A percentile compares a stretch with the other conserved stretches of the same genome.
Evolutionary conservation across 1,140 invertebrate genomes (phyloP).

Genomic region (Argopecten irradians): DNA sequence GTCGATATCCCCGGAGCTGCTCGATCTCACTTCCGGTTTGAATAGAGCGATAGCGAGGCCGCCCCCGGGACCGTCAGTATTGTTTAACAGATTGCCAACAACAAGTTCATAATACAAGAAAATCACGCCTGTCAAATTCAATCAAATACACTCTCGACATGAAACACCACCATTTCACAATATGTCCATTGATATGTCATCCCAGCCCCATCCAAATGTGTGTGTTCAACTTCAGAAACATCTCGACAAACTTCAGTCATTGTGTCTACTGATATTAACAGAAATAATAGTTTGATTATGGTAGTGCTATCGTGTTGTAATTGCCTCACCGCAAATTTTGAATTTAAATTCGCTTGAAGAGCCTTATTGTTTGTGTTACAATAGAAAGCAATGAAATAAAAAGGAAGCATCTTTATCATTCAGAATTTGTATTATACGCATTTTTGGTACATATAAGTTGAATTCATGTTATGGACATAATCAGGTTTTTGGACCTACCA

Average conservation of each 20-base stretch:
- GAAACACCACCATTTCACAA: neutral
- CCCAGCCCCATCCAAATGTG: neutral
- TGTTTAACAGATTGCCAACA: constrained; percentile 21
- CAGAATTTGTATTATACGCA: too few species aligned
- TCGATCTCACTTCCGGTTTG: neutral
- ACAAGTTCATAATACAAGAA: constrained; percentile 18
- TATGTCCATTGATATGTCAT: too few species aligned
- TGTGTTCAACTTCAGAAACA: neutral
- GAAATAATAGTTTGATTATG: neutral
- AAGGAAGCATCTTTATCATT: too few species aligned
- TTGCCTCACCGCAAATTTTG: neutral
- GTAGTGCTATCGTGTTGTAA: neutral
- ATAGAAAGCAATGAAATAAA: too few species aligned
- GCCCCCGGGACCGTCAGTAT: neutral
- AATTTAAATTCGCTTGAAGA: neutral
- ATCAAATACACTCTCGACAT: neutral
- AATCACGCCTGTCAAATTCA: constrained; percentile 4
- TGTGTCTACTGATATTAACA: neutral
- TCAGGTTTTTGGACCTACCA: too few species aligned
- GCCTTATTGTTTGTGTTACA: too few species aligned
- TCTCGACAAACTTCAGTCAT: neutral
- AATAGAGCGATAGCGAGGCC: neutral
- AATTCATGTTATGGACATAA: too few species aligned
- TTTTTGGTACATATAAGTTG: too few species aligned
- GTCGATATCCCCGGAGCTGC: constrained; percentile 4